Evolutionary conservation across 2,888 invertebrate species (phyloP), one percentile per base, ranked within the genome.

Genomic region (Rhimphoctona megacephalus): DNA sequence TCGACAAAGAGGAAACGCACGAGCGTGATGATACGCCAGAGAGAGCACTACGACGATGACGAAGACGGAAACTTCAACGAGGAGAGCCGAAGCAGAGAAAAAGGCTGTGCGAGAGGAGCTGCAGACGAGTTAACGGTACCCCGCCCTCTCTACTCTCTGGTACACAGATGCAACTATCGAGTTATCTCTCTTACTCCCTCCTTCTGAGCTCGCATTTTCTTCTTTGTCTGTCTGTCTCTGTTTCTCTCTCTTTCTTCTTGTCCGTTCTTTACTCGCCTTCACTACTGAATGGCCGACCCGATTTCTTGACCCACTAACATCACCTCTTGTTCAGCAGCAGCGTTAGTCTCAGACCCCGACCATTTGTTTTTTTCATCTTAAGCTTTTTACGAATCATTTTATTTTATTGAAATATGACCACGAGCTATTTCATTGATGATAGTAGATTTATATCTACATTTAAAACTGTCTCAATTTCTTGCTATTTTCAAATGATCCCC

Each of bases 231-330:
- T 39, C 72, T 52, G 46, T 85, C 74, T 78, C 61, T 78, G 77
- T 49, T 49, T 52, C 69, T 69, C 19, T 81, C 81, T 64, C 30
- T 49, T 39, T n/a, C 69, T 39, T 14, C 64, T 54, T 36, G 64
- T 70, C 69, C 49, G 70, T 80, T 67, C 79, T 69, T 73, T 43
- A 73, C 66, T 52, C 77, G 83, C 73, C 77, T 83, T 64, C 52
- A 69, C 67, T 83, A 76, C 79, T 72, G 83, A 77, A 80, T 81
- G 70, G 67, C 64, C 81, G 88, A 88, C 90, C 89, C 86, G 87
- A 90, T 90, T 90, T 89, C 85, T 87, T 90, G 88, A 90, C 90
- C 90, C 87, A 90, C 88, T 90, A 87, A 81, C 72, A 67, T 79
- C 79, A 76, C 74, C 39, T 25, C 57, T 70, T 74, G 61, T 66